Conservation (phyloP, 2,888 invertebrate species). For the Chesias legatella region DNA sequence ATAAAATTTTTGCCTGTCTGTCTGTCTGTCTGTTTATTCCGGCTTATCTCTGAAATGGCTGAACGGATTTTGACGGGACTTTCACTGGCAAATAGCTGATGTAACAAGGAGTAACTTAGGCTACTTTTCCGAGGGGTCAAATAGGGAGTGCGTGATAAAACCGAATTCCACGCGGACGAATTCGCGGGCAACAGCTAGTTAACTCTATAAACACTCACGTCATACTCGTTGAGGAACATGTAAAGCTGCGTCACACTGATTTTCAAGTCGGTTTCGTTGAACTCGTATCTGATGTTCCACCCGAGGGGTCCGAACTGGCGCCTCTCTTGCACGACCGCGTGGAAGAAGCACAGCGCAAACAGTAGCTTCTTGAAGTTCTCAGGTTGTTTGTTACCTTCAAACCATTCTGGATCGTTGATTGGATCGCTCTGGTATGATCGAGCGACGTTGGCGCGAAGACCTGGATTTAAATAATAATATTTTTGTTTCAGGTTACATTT, state of each 20-base stretch:
- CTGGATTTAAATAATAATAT: constrained; percentile 35
- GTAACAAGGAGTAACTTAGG: too few species aligned
- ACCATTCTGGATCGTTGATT: constrained; percentile 92
- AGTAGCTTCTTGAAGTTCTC: constrained; percentile 90
- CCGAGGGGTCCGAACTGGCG: constrained; percentile 95
- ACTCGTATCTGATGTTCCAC: constrained; percentile 97
- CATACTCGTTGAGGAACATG: constrained; percentile 91
- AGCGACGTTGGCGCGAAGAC: constrained; percentile 89
- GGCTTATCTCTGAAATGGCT: too few species aligned
- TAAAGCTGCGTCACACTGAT: constrained; percentile 94
- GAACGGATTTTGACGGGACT: too few species aligned
- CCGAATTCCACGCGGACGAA: too few species aligned
- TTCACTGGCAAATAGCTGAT: too few species aligned
- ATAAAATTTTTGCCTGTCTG: too few species aligned
- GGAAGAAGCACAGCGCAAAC: constrained; percentile 95
- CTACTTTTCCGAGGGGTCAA: too few species aligned
- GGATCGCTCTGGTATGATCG: constrained; percentile 93
- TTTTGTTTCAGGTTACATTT: too few species aligned
- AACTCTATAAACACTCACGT: too few species aligned
- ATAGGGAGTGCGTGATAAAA: too few species aligned
- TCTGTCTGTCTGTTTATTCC: too few species aligned
- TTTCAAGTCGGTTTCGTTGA: constrained; percentile 95
- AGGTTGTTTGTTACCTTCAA: constrained; percentile 88
- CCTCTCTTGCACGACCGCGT: constrained; percentile 94
- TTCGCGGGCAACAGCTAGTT: too few species aligned